Evolutionary conservation across 2,797 vertebrate species (phyloP), one percentile per base, ranked within the genome.

Genomic region (Toxotes lorentzi): DNA sequence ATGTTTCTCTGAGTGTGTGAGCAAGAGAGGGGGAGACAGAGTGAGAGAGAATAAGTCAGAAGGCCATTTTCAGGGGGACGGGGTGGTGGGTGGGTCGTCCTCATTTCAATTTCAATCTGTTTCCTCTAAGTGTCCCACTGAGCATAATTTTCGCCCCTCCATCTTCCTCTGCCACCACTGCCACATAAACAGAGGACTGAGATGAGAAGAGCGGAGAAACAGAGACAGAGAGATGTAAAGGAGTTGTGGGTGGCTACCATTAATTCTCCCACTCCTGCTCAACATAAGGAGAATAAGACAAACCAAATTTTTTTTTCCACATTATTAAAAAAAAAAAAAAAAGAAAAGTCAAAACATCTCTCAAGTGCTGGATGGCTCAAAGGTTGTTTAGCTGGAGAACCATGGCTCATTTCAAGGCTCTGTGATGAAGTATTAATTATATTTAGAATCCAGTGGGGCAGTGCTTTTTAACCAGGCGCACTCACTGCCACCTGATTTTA

Each of bases 361-460:
- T 30, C n/a, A 78, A 76, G 50, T 48, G 67, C 60, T 58, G 72
- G 73, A 73, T 17, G 21, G 50, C 82, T 81, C 73, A 71, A 62
- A 73, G 81, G 78, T 80, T 85, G 78, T 85, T 82, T 78, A 76
- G 73, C 16, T 70, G 61, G 50, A 66, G 77, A 71, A 71, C 68
- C 4, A n/a, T n/a, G 73, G 73, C 80, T 91, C 80, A 76, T 91
- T 91, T 87, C 77, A 86, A 84, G 80, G 83, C 70, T 86, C 63
- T 72, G 81, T 84, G 85, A 90, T 89, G 85, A 91, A 89, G 83
- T 83, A 88, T 92, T 92, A 89, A 91, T 93, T 87, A 88, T 86
- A 86, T 87, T 83, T 83, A 73, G 65, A 81, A 88, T 88, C 86
- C 83, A 67, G 67, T 23, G 79, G 86, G 87, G 79, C 69, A 40